Conservation (phyloP, 2,888 invertebrate genomes). For the Synergus japonicus region DNA sequence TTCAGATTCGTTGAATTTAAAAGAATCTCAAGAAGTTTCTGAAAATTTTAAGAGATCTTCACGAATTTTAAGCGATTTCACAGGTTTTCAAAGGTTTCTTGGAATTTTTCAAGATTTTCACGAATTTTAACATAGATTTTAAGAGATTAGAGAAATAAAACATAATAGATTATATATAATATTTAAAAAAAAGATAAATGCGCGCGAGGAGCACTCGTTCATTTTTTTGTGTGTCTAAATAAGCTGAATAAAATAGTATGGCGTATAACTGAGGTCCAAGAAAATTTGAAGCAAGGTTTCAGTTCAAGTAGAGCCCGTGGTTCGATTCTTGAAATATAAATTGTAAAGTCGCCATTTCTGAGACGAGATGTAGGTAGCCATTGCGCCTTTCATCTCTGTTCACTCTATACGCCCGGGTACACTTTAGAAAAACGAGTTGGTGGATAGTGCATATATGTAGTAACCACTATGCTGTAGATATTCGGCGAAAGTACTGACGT, state of each 20-base stretch:
- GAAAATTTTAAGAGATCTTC: no score
- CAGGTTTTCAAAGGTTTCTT: no score
- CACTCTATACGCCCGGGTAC: background rate
- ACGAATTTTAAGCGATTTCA: no score
- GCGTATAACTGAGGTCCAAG: background rate
- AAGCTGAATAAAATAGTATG: background rate
- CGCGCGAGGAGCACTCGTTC: no score
- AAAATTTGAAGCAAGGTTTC: background rate
- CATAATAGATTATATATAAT: no score
- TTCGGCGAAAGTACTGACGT: constrained; percentile 40
- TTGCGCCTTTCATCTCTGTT: constrained; percentile 20
- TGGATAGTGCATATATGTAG: constrained; percentile 2
- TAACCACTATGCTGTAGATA: constrained; percentile 22
- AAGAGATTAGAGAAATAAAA: no score
- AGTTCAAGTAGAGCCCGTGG: background rate
- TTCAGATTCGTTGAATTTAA: no score
- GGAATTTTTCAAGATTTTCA: no score
- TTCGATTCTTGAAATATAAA: constrained; percentile 11
- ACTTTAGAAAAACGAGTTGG: background rate
- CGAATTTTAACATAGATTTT: no score
- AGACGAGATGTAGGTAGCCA: constrained; percentile 9
- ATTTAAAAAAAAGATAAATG: no score
- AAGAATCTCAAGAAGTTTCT: no score
- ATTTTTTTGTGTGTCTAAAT: no score
- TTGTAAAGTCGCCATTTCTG: background rate